A percentile compares a stretch with the other conserved stretches of the same genome.
Conservation (phyloP, 2,113 vertebrate genomes). For the Ictalurus furcatus region DNA sequence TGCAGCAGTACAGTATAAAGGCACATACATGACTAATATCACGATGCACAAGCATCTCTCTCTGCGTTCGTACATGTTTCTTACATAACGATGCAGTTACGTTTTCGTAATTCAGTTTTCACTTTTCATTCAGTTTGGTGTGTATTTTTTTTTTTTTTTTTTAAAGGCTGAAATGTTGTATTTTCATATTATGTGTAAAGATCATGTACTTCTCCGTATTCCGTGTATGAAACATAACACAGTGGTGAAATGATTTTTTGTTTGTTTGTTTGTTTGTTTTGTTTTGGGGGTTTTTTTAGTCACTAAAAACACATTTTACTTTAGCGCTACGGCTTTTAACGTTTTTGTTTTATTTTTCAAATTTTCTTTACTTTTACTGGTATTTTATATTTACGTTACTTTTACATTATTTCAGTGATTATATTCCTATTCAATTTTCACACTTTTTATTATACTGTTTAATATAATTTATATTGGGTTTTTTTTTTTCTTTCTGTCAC, state of each 20-base stretch:
- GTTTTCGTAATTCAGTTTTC: neutral
- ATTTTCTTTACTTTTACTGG: neutral
- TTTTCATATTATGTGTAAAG: neutral
- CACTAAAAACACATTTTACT: neutral
- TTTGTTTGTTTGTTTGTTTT: neutral
- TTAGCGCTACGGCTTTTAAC: neutral
- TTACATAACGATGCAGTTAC: neutral
- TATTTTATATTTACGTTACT: too few relatives aligned
- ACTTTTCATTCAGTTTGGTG: neutral
- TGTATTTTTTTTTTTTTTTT: neutral
- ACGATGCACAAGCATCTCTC: neutral
- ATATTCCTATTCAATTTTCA: neutral
- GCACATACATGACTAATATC: slow-evolving; percentile 14
- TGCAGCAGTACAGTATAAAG: neutral
- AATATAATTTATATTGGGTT: neutral
- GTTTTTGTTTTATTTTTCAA: neutral
- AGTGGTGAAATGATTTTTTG: neutral
- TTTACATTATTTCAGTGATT: neutral
- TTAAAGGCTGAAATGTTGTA: neutral
- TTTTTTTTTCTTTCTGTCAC: neutral
- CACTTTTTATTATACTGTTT: neutral
- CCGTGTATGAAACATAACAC: neutral
- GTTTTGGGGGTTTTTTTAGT: neutral
- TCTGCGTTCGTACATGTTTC: neutral
- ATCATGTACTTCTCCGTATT: neutral